These are phyloP conservation scores for Silurus aristotelis DNA, from an alignment of 2,797 vertebrate species.

Conservation along the genomic window DNA sequence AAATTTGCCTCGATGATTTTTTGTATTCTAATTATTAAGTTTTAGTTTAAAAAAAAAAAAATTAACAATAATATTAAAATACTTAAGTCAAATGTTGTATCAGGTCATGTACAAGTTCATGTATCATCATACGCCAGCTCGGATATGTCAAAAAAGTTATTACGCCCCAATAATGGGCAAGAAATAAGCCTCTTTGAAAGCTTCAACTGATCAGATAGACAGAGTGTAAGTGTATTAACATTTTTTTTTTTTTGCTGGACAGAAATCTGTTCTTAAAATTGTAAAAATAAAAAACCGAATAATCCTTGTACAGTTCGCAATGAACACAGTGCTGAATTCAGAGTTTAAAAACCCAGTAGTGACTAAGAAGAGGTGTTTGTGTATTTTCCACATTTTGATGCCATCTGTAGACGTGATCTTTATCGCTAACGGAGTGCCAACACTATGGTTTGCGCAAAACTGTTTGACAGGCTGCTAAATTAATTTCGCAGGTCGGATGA, in stretches of 20 bases:
- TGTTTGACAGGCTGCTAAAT: neutral
- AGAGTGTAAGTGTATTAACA: no score
- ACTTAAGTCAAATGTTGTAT: neutral
- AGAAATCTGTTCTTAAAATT: neutral
- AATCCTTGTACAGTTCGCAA: neutral
- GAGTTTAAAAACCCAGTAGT: neutral
- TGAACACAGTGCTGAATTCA: neutral
- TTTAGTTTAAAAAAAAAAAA: no score
- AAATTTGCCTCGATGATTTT: no score
- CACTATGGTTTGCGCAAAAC: neutral
- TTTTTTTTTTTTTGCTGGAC: neutral
- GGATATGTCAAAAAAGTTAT: neutral
- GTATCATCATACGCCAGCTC: neutral
- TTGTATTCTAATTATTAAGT: no score
- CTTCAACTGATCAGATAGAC: neutral
- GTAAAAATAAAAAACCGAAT: no score
- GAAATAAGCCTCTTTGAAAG: neutral
- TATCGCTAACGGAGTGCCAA: neutral
- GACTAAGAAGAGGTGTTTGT: neutral
- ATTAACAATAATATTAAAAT: neutral
- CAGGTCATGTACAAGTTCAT: neutral
- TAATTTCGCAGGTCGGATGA: neutral
- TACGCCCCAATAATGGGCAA: neutral
- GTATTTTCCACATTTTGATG: neutral
- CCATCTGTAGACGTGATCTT: neutral